Evolutionary conservation across 1,140 invertebrate species (phyloP).

Genomic region (Conus ventricosus): DNA sequence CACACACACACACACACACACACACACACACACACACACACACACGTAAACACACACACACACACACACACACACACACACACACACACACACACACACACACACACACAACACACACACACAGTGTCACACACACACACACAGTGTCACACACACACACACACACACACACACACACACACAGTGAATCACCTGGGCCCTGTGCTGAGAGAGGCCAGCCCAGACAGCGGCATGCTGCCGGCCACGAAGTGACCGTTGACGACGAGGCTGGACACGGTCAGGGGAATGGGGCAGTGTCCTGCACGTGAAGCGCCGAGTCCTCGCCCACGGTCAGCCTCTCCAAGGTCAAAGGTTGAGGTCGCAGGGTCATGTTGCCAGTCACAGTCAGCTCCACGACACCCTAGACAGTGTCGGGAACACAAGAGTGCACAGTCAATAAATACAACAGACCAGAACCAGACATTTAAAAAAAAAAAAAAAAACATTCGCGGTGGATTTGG

Average conservation of each 20-base stretch:
- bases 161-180: too few species aligned
- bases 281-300: slow-evolving; percentile 29
- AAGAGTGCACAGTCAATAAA: too few species aligned
- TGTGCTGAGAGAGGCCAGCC: slow-evolving; percentile 45
- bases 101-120: neutral
- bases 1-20: neutral
- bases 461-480: too few species aligned
- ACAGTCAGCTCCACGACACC: slow-evolving; percentile 39
- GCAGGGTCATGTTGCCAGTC: slow-evolving; percentile 46
- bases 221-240: slow-evolving; percentile 28
- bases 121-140: neutral
- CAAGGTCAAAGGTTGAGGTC: slow-evolving; percentile 40
- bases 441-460: too few species aligned
- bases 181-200: slow-evolving; percentile 39
- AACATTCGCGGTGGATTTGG: too few species aligned
- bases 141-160: too few species aligned
- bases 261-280: slow-evolving; percentile 33
- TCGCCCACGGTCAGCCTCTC: slow-evolving; percentile 35
- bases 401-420: neutral
- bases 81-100: neutral
- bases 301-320: slow-evolving; percentile 33
- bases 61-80: too few species aligned
- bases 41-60: too few species aligned
- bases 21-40: too few species aligned
- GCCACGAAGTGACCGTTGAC: slow-evolving; percentile 48